A percentile compares a stretch with the other conserved stretches of the same genome.
Evolutionary conservation across 2,888 invertebrate genomes (phyloP).

Genomic region (Ptychoptera albimana): DNA sequence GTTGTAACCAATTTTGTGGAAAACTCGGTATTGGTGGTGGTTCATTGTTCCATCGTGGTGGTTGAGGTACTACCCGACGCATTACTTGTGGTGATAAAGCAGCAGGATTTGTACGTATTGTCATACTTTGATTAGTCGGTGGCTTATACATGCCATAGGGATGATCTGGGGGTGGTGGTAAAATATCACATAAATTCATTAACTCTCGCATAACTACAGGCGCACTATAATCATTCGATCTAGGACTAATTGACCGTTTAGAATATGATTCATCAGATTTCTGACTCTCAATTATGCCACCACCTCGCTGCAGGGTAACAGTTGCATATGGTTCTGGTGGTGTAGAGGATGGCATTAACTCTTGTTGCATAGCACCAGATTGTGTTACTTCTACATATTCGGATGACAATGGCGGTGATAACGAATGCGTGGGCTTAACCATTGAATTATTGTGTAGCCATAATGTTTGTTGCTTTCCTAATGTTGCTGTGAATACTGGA

Average conservation of each 20-base stretch:
- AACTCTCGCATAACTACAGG: conserved; percentile 31
- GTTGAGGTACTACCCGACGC: conserved; percentile 14
- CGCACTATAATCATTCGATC: conserved; percentile 36
- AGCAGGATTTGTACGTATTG: conserved; percentile 19
- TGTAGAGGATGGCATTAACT: conserved; percentile 6
- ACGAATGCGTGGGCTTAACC: conserved; percentile 16
- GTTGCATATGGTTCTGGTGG: conserved; percentile 19
- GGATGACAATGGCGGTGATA: conserved; percentile 14
- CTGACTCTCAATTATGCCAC: conserved; percentile 5
- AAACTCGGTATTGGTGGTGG: conserved; percentile 18
- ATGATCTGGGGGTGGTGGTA: conserved; percentile 39
- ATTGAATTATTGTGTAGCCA: conserved; percentile 17
- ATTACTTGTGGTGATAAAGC: conserved; percentile 17
- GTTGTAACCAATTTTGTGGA: conserved; percentile 18
- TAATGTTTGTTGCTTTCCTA: conserved; percentile 18
- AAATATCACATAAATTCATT: conserved; percentile 48
- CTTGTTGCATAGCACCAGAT: not conserved
- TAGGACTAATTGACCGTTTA: conserved; percentile 36
- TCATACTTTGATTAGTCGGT: conserved; percentile 16
- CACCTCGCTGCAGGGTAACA: conserved; percentile 15
- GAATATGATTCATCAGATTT: conserved; percentile 38
- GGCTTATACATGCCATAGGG: conserved; percentile 15
- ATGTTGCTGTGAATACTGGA: conserved; percentile 12
- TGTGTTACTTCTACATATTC: conserved; percentile 16
- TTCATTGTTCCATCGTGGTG: conserved; percentile 15